phyloP scores from a whole-genome alignment of 2,888 invertebrate species.

The Hyposoter dolosus region DNA sequence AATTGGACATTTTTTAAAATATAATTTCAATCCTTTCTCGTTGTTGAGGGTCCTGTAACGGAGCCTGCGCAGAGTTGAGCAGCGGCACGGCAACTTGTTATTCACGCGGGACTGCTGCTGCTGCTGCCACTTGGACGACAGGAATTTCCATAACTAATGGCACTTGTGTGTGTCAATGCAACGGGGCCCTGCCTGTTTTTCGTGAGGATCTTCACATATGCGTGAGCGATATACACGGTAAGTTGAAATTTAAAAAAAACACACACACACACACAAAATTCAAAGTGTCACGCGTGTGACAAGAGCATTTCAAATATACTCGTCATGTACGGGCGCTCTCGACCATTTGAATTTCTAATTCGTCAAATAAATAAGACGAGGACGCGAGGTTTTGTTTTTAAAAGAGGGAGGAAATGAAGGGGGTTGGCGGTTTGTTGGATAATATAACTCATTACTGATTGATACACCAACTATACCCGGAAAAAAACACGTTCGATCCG shows the following conservation, averaged over 20 bases:
- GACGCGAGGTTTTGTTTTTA: not conserved
- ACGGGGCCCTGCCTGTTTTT: slow-evolving; percentile 91
- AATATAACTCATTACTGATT: slow-evolving; percentile 57
- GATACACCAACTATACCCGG: too few relatives aligned
- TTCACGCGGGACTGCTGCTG: slow-evolving; percentile 74
- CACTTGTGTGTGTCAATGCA: slow-evolving; percentile 92
- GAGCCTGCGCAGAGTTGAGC: slow-evolving; percentile 89
- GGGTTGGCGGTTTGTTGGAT: slow-evolving; percentile 28
- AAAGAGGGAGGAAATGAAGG: not conserved
- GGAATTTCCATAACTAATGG: slow-evolving; percentile 81
- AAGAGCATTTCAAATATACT: slow-evolving; percentile 8
- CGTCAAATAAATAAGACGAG: not conserved
- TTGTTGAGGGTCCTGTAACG: slow-evolving; percentile 85
- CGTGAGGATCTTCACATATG: slow-evolving; percentile 94
- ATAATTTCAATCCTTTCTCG: too few relatives aligned
- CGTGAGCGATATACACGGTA: slow-evolving; percentile 94
- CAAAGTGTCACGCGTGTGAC: not conserved
- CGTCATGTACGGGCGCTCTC: not conserved
- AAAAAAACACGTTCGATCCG: not conserved
- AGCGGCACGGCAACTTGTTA: slow-evolving; percentile 88
- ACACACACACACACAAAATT: not conserved
- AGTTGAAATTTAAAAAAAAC: not conserved
- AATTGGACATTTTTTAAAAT: too few relatives aligned
- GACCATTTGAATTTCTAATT: not conserved
- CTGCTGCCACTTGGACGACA: slow-evolving; percentile 81